A percentile compares a stretch with the other conserved stretches of the same genome.
phyloP scores from a whole-genome alignment of 2,797 vertebrate genomes.

The Micromesistius poutassou region DNA sequence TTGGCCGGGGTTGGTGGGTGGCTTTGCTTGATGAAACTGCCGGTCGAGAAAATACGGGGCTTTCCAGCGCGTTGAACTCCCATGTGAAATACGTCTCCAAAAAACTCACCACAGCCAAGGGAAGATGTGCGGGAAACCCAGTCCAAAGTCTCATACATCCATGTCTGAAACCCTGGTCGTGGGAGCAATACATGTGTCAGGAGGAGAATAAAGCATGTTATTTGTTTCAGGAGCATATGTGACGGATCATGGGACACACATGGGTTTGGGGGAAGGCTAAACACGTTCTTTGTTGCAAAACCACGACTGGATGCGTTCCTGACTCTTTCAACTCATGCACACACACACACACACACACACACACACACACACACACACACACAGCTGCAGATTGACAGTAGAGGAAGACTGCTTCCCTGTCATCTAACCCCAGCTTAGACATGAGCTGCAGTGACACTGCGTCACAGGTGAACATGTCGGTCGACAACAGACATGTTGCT shows the following conservation, averaged over 20 bases:
- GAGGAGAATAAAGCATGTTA: background rate
- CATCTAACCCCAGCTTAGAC: background rate
- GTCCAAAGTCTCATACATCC: no score
- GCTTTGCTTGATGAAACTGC: conserved; percentile 35
- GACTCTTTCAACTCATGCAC: background rate
- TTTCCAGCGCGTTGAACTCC: conserved; percentile 49
- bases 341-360: background rate
- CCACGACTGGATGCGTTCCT: no score
- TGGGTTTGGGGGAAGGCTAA: background rate
- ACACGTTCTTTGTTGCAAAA: no score
- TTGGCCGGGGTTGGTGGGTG: conserved; percentile 20
- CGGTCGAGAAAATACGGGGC: conserved; percentile 48
- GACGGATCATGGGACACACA: background rate
- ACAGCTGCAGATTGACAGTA: background rate
- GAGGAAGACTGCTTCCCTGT: background rate
- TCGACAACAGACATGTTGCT: background rate
- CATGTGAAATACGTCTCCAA: conserved; percentile 39
- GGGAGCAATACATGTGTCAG: background rate
- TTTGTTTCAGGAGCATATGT: background rate
- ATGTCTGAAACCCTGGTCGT: background rate
- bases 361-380: conserved; percentile 1
- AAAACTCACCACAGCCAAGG: background rate
- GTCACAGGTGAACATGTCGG: background rate
- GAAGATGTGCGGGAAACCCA: background rate
- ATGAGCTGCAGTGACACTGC: background rate